Conservation (phyloP, 2,113 vertebrate species). For the Ctenomys sociabilis region DNA sequence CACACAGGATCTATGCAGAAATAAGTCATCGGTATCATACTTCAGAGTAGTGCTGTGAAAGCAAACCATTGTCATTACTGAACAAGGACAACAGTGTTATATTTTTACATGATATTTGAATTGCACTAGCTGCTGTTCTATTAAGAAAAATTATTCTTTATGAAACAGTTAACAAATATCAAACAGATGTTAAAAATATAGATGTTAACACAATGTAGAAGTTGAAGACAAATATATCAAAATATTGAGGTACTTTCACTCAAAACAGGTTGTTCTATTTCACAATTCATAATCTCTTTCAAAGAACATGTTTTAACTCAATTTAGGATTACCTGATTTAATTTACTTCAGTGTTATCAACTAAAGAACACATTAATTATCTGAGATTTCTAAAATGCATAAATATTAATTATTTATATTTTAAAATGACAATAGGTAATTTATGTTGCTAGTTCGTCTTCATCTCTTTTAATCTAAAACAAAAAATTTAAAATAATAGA, state of each 20-base stretch:
- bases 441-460: slow-evolving; percentile 10
- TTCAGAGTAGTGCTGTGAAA: not conserved
- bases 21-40: slow-evolving; percentile 45
- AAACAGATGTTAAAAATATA: slow-evolving; percentile 43
- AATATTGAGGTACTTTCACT: not conserved
- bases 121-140: not conserved
- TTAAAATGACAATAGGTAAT: slow-evolving; percentile 17
- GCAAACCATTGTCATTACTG: slow-evolving; percentile 37
- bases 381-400: slow-evolving; percentile 12
- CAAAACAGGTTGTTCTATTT: not conserved
- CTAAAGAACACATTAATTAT: slow-evolving; percentile 40
- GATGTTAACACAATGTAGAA: not conserved
- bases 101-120: slow-evolving; percentile 34
- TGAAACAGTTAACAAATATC: slow-evolving; percentile 1
- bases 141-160: slow-evolving; percentile 46
- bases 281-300: slow-evolving; percentile 47
- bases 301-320: slow-evolving; percentile 53
- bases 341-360: slow-evolving; percentile 12
- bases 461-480: slow-evolving; percentile 33
- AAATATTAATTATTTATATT: slow-evolving; percentile 30
- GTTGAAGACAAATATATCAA: slow-evolving; percentile 35
- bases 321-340: slow-evolving; percentile 16
- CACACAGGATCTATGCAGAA: slow-evolving; percentile 57
- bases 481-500: slow-evolving; percentile 57
- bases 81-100: slow-evolving; percentile 39